Percentiles rank a stretch among this genome's conserved stretches.
Conservation (phyloP, 1,140 invertebrate species). For the Drosophila tropicalis region DNA sequence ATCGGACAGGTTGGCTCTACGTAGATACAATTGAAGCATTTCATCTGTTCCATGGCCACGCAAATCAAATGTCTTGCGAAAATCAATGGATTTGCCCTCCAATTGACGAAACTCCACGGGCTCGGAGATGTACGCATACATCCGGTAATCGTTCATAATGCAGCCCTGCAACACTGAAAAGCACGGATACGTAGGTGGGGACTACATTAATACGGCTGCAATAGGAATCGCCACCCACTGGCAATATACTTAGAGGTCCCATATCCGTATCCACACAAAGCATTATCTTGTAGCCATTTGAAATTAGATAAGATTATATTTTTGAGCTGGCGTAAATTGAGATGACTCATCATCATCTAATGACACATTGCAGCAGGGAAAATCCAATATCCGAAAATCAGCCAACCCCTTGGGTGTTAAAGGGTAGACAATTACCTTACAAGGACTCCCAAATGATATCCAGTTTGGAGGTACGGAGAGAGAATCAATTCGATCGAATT, state of each 20-base stretch:
- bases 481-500: constrained; percentile 6
- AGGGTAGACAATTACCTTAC: constrained; percentile 31
- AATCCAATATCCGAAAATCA: constrained; percentile 5
- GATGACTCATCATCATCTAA: constrained; percentile 39
- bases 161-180: constrained; percentile 42
- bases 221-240: constrained; percentile 12
- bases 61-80: constrained; percentile 77
- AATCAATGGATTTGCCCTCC: constrained; percentile 65
- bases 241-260: constrained; percentile 8
- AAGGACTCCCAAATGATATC: background rate
- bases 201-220: constrained; percentile 54
- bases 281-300: constrained; percentile 64
- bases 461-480: background rate
- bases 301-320: constrained; percentile 60
- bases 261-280: constrained; percentile 28
- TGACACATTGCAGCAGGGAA: constrained; percentile 34
- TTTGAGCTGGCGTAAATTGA: constrained; percentile 56
- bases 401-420: background rate
- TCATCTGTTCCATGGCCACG: constrained; percentile 70
- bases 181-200: constrained; percentile 55
- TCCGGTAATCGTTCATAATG: constrained; percentile 53
- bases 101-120: constrained; percentile 75
- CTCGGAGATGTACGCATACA: constrained; percentile 69
- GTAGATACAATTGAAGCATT: constrained; percentile 72
- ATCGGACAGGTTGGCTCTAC: constrained; percentile 67